These are phyloP conservation scores for Pachliopta kotzebuea DNA, from an alignment of 2,888 invertebrate genomes.

Conservation along the genomic window DNA sequence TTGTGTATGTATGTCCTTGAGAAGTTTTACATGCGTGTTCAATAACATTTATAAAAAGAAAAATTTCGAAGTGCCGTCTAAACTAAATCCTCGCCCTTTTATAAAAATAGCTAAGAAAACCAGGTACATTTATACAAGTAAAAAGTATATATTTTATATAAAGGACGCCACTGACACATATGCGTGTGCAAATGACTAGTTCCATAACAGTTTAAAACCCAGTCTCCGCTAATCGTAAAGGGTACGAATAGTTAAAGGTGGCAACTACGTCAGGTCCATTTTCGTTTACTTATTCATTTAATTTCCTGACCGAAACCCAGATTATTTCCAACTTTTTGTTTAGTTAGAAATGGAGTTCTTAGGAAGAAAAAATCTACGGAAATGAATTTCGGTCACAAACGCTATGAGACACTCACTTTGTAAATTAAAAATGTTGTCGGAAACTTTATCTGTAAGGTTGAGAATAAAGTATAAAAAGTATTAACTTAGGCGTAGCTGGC, in stretches of 20 bases:
- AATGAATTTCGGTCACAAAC: conserved; percentile 60
- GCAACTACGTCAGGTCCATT: conserved; percentile 59
- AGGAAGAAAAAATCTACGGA: conserved; percentile 64
- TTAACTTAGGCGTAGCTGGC: conserved; percentile 37
- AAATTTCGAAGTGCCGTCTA: not conserved
- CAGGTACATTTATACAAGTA: not conserved
- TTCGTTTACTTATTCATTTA: conserved; percentile 71
- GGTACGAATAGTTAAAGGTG: conserved; percentile 68
- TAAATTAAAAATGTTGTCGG: conserved; percentile 46
- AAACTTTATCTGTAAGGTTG: conserved; percentile 33
- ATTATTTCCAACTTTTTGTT: conserved; percentile 73
- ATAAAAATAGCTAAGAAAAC: not conserved
- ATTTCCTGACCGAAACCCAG: conserved; percentile 72
- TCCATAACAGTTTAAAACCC: conserved; percentile 58
- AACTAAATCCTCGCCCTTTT: not conserved
- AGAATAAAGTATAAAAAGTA: conserved; percentile 33
- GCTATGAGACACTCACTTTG: conserved; percentile 44
- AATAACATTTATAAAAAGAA: too few species aligned
- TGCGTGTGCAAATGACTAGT: conserved; percentile 55
- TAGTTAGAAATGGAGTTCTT: conserved; percentile 75
- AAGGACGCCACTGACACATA: not conserved
- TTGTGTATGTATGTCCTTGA: not conserved
- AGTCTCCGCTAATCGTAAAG: conserved; percentile 59
- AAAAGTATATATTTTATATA: not conserved
- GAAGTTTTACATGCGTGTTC: too few species aligned